A percentile compares a stretch with the other conserved stretches of the same genome.
phyloP scores from a whole-genome alignment of 2,797 vertebrate genomes.

The Bucorvus abyssinicus region DNA sequence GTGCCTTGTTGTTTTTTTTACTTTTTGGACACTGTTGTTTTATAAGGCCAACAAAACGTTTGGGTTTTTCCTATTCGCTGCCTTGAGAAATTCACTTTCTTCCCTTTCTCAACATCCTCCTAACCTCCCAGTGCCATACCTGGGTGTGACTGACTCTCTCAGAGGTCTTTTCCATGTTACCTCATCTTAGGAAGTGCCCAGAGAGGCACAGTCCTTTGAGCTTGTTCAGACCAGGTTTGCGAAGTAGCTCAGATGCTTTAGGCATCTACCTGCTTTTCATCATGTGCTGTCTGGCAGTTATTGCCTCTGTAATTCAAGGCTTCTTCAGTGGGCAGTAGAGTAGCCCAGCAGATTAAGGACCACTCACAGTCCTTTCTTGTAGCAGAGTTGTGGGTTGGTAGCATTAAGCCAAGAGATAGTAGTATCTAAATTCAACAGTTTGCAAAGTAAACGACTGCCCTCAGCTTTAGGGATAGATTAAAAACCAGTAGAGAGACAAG shows the following conservation, averaged over 20 bases:
- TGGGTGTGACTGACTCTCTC: neutral
- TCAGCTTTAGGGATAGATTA: neutral
- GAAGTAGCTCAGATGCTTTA: neutral
- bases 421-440: neutral
- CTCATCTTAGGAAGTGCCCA: neutral
- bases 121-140: neutral
- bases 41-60: neutral
- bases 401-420: neutral
- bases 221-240: neutral
- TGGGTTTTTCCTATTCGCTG: neutral
- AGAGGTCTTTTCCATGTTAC: neutral
- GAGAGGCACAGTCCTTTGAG: neutral
- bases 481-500: neutral
- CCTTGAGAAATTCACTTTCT: neutral
- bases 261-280: neutral
- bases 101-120: neutral
- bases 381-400: neutral
- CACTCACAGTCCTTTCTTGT: neutral
- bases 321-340: rapidly evolving
- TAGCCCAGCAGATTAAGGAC: neutral
- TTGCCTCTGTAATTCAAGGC: neutral
- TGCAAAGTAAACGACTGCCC: neutral
- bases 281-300: neutral
- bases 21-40: neutral
- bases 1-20: neutral